Conservation (phyloP, 2,888 invertebrate genomes). For the Yponomeuta plumbellus region DNA sequence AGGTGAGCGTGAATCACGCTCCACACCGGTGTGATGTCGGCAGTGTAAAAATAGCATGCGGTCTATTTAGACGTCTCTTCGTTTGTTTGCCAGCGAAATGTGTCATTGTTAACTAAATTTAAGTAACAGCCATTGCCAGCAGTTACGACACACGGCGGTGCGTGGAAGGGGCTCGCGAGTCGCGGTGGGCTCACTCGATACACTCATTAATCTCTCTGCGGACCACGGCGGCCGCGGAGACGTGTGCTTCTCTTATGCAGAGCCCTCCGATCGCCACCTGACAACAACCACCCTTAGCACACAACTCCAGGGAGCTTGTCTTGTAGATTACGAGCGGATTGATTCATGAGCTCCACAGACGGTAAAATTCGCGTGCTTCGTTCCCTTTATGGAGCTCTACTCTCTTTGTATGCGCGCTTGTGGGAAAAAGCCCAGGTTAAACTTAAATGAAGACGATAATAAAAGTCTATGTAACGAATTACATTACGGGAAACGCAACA, state of each 20-base stretch:
- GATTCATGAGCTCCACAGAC: conserved; percentile 47
- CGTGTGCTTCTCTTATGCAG: background rate
- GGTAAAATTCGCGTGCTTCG: conserved; percentile 39
- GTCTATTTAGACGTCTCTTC: conserved; percentile 70
- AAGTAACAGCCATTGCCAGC: conserved; percentile 71
- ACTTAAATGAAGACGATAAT: conserved; percentile 9
- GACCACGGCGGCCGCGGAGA: background rate
- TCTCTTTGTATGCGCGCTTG: conserved; percentile 8
- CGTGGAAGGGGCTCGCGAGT: conserved; percentile 39
- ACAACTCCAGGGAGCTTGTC: conserved; percentile 20
- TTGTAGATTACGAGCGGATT: conserved; percentile 27
- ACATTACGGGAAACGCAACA: background rate
- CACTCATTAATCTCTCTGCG: conserved; percentile 37
- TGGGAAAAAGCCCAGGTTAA: background rate
- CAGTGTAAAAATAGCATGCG: conserved; percentile 67
- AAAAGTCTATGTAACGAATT: conserved; percentile 4
- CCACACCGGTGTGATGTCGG: conserved; percentile 64
- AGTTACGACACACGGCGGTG: conserved; percentile 57
- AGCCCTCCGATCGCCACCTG: too few species aligned
- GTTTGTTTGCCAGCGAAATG: conserved; percentile 76
- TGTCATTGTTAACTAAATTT: conserved; percentile 77
- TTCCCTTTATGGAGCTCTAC: conserved; percentile 40
- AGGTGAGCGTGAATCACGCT: conserved; percentile 70
- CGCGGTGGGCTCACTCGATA: conserved; percentile 35
- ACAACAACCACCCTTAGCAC: background rate